Evolutionary conservation across 2,797 vertebrate genomes (phyloP).

Genomic region (Sciurus vulgaris): DNA sequence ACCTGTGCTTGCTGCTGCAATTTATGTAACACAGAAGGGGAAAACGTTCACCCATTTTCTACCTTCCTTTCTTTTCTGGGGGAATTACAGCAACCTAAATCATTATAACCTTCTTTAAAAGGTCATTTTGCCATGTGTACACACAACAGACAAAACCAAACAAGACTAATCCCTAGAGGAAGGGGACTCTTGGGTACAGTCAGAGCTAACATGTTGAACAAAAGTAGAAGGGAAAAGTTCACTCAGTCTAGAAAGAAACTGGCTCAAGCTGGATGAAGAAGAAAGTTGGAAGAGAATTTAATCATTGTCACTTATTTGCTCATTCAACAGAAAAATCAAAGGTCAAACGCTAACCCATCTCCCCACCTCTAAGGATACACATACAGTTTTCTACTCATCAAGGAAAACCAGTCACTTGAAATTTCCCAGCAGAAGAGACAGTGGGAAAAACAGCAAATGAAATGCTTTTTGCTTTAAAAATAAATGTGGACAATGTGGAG

Average conservation of each 20-base stretch:
- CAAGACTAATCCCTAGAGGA: not conserved
- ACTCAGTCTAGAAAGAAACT: not conserved
- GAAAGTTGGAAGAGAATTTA: slow-evolving; percentile 18
- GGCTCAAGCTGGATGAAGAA: not conserved
- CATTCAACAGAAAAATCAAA: not conserved
- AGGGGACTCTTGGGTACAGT: not conserved
- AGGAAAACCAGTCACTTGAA: not conserved
- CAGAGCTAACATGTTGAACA: not conserved
- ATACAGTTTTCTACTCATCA: not conserved
- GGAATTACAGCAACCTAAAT: not conserved
- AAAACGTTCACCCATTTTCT: not conserved
- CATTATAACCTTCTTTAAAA: not conserved
- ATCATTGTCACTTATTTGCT: not conserved
- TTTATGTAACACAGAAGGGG: not conserved
- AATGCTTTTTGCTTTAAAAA: not conserved
- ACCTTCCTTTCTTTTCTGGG: not conserved
- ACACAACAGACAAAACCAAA: slow-evolving; percentile 41
- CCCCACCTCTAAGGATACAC: not conserved
- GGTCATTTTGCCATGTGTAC: not conserved
- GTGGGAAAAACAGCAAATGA: not conserved
- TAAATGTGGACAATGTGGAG: not conserved
- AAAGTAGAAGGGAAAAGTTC: slow-evolving; percentile 14
- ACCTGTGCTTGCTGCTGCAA: not conserved
- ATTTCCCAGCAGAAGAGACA: not conserved
- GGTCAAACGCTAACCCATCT: not conserved